Conservation (phyloP, 2,113 vertebrate genomes). For the Athene cunicularia region DNA sequence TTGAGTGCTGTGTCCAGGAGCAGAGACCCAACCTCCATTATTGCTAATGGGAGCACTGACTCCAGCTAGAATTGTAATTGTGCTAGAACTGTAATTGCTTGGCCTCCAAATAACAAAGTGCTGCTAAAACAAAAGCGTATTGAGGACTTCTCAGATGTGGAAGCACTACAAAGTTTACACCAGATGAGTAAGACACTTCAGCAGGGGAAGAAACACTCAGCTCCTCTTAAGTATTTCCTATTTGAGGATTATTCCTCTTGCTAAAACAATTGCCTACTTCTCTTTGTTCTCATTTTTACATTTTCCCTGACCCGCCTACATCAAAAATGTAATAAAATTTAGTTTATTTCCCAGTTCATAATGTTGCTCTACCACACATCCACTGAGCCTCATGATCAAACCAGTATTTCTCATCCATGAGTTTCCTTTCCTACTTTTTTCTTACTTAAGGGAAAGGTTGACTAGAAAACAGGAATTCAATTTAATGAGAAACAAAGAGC, state of each 20-base stretch:
- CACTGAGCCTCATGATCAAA: background rate
- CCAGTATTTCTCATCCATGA: background rate
- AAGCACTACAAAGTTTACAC: background rate
- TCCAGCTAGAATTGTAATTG: background rate
- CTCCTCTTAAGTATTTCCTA: background rate
- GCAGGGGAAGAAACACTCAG: background rate
- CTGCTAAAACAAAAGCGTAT: background rate
- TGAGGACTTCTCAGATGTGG: background rate
- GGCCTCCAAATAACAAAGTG: background rate
- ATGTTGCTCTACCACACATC: background rate
- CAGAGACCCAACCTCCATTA: slow-evolving; percentile 20
- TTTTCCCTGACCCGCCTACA: background rate
- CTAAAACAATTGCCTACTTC: background rate
- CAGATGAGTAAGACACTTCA: background rate
- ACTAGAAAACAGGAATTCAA: background rate
- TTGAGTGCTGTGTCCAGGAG: background rate
- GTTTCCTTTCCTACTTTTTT: background rate
- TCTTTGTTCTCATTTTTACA: background rate
- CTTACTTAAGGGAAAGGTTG: background rate
- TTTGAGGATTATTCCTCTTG: background rate
- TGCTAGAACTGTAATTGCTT: background rate
- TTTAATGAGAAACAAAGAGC: background rate
- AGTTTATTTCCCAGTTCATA: background rate
- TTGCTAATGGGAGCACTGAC: background rate
- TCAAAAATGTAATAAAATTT: background rate